phyloP scores from a whole-genome alignment of 2,888 invertebrate genomes.

The Apodemia mormo region DNA sequence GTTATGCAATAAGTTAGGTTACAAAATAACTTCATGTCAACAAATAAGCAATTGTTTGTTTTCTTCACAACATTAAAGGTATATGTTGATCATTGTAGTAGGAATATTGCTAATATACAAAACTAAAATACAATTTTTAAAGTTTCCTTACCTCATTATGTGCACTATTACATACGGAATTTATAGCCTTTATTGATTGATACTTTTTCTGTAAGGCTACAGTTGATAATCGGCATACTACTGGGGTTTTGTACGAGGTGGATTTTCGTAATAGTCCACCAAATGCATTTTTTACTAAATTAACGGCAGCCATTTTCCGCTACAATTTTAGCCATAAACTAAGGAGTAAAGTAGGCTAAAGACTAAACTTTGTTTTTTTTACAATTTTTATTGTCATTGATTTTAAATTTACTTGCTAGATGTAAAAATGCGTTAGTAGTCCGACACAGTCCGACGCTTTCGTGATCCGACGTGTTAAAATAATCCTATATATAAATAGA shows the following conservation, averaged over 20 bases:
- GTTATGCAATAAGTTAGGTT: slow-evolving; percentile 80
- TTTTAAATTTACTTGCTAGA: not conserved
- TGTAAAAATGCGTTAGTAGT: not conserved
- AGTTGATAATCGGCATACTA: slow-evolving; percentile 69
- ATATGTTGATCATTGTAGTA: not conserved
- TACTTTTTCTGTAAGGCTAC: slow-evolving; percentile 67
- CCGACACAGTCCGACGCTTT: too few species aligned
- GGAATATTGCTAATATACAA: not conserved
- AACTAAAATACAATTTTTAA: slow-evolving; percentile 29
- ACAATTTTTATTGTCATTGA: not conserved
- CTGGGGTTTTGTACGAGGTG: slow-evolving; percentile 60
- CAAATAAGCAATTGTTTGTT: not conserved
- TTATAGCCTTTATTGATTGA: slow-evolving; percentile 52
- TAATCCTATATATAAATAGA: too few species aligned
- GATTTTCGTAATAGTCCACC: slow-evolving; percentile 72
- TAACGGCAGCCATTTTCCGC: slow-evolving; percentile 74
- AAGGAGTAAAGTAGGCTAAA: slow-evolving; percentile 25
- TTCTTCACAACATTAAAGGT: not conserved
- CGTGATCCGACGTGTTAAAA: too few species aligned
- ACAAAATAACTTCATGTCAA: slow-evolving; percentile 38
- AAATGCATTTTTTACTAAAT: slow-evolving; percentile 72
- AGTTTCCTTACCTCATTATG: slow-evolving; percentile 64
- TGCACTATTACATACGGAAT: slow-evolving; percentile 50
- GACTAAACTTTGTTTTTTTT: not conserved
- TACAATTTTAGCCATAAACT: slow-evolving; percentile 50